Evolutionary conservation across 2,113 vertebrate species (phyloP), one percentile per base, ranked within the genome.

Genomic region (Chrysemys picta): DNA sequence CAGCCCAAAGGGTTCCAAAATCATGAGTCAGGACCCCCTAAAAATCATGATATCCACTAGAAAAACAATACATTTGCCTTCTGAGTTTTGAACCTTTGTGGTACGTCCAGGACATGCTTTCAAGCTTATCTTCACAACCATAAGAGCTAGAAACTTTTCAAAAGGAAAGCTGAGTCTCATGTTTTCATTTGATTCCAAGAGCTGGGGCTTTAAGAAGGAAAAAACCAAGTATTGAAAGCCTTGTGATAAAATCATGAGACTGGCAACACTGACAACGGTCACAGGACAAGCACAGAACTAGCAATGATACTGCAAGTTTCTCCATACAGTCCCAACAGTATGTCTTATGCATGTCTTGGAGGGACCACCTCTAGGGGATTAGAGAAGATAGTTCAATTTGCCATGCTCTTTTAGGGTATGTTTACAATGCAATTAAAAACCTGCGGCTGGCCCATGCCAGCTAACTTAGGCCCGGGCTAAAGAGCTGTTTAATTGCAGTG

Each of bases 141-240:
- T 89, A 56, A 35, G 7, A 5, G 69, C 35, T 87, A 81, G 76
- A 52, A 78, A 56, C 1, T 16, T 38, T 90, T 88, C 85, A 84
- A 72, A 69, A 87, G 57, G 45, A 91, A 91, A 91, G 82, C 59
- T n/a, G 53, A 87, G 93, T 52, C 52, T 52, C 16, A 5, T 21
- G 88, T 47, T 12, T 57, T 85, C 2, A 8, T 42, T 8, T 59
- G 52, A 62, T 88, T 87, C 45, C 35, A 89, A 69, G 49, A 92
- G 11, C 42, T 69, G 45, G 24, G 90, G 69, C 52, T 90, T 56
- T 1, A 83, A 38, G 10, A 62, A 76, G 57, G 59, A 5, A 29
- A 78, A 91, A 50, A 91, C 83, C 78, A 35, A 53, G 76, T 2
- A 49, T 29, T 78, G 24, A 7, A 24, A 78, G 45, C 24, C 42